phyloP scores from a whole-genome alignment of 1,140 invertebrate genomes.

The Zaprionus ornatus region DNA sequence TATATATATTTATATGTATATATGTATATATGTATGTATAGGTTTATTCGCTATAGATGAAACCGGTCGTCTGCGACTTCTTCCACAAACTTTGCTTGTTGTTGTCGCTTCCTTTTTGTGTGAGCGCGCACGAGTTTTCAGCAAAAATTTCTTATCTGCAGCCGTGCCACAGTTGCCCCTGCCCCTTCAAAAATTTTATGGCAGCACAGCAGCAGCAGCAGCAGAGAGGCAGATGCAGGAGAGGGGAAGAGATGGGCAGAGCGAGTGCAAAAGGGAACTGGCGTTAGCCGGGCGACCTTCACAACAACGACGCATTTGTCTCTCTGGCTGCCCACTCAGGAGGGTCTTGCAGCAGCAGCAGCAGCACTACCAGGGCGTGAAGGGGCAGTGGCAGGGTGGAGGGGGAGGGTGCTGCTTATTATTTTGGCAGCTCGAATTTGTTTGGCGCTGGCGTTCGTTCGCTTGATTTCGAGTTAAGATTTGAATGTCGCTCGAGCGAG shows the following conservation, averaged over 20 bases:
- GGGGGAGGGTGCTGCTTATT: constrained; percentile 53
- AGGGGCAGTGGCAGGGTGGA: neutral
- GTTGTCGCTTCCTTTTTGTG: constrained; percentile 64
- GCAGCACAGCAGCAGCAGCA: no score
- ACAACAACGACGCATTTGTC: constrained; percentile 55
- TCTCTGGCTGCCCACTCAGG: constrained; percentile 29
- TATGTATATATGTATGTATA: neutral
- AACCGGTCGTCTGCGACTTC: constrained; percentile 39
- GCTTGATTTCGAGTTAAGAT: constrained; percentile 83
- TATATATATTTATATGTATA: neutral
- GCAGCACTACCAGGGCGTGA: no score
- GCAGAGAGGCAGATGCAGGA: neutral
- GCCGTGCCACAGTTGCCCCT: constrained; percentile 13
- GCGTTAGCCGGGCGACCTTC: constrained; percentile 60
- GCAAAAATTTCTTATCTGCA: constrained; percentile 78
- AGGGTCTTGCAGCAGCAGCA: constrained; percentile 28
- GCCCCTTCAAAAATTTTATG: constrained; percentile 68
- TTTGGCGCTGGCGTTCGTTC: constrained; percentile 45
- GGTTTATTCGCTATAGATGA: constrained; percentile 53
- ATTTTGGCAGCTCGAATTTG: constrained; percentile 82
- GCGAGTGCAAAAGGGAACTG: constrained; percentile 19
- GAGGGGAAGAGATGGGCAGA: neutral
- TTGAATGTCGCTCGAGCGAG: constrained; percentile 70
- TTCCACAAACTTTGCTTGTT: constrained; percentile 4
- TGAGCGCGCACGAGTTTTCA: constrained; percentile 76